phyloP scores from a whole-genome alignment of 2,797 vertebrate species.

The Gadopsis marmoratus region DNA sequence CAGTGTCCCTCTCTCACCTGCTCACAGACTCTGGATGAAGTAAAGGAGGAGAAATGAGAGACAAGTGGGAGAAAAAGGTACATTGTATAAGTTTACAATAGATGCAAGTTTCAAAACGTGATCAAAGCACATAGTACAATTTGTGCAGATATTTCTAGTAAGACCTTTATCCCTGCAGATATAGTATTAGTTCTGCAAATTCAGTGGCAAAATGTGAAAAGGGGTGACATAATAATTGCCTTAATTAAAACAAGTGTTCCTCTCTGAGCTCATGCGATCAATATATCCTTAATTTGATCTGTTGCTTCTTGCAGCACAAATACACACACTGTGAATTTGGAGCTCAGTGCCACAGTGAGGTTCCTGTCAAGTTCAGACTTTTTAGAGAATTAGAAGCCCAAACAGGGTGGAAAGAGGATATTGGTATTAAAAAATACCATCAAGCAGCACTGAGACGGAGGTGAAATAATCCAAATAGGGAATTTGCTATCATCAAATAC shows the following conservation, averaged over 20 bases:
- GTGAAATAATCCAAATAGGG: slow-evolving; percentile 80
- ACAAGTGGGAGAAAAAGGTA: slow-evolving; percentile 9
- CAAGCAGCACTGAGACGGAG: slow-evolving; percentile 68
- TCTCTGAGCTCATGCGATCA: slow-evolving; percentile 48
- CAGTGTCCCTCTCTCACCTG: slow-evolving; percentile 87
- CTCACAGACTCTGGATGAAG: slow-evolving; percentile 86
- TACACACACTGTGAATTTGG: slow-evolving; percentile 29
- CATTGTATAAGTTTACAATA: slow-evolving; percentile 4
- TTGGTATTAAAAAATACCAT: slow-evolving; percentile 74
- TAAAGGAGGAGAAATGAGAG: slow-evolving; percentile 8
- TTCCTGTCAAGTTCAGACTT: slow-evolving; percentile 67
- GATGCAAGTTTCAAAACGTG: slow-evolving; percentile 16
- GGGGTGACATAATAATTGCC: slow-evolving; percentile 45
- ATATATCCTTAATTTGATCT: slow-evolving; percentile 53
- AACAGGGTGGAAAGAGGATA: slow-evolving; percentile 76
- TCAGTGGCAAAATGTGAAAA: slow-evolving; percentile 38
- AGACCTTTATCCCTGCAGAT: slow-evolving; percentile 35
- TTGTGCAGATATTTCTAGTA: slow-evolving; percentile 14
- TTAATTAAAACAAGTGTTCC: slow-evolving; percentile 64
- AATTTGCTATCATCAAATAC: slow-evolving; percentile 74
- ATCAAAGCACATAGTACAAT: slow-evolving; percentile 28
- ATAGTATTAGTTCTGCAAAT: slow-evolving; percentile 37
- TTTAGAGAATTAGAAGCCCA: slow-evolving; percentile 70
- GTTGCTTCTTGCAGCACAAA: slow-evolving; percentile 48
- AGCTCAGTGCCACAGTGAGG: slow-evolving; percentile 51